These are phyloP conservation scores for Agrilus mali DNA, from an alignment of 2,888 invertebrate genomes.

Conservation along the genomic window DNA sequence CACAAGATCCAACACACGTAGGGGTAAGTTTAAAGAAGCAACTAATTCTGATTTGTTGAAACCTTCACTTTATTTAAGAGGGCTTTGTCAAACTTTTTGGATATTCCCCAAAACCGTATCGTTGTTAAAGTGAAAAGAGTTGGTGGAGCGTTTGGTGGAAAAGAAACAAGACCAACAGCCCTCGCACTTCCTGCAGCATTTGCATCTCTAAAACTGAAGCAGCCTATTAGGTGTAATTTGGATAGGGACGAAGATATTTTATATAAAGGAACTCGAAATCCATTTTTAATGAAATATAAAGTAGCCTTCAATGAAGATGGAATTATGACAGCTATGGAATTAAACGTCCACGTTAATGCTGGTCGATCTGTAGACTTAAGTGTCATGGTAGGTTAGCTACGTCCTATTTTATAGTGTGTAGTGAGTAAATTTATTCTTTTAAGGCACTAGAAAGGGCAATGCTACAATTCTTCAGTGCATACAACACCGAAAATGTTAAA, in stretches of 20 bases:
- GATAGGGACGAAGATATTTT: constrained; percentile 93
- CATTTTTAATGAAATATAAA: constrained; percentile 76
- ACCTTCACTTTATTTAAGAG: constrained; percentile 39
- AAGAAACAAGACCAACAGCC: constrained; percentile 63
- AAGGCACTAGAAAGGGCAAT: constrained; percentile 74
- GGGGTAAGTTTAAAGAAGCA: constrained; percentile 35
- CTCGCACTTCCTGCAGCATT: constrained; percentile 63
- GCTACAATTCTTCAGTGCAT: constrained; percentile 74
- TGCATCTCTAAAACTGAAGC: constrained; percentile 64
- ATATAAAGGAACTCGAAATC: constrained; percentile 79
- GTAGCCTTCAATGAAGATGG: constrained; percentile 66
- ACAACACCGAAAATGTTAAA: constrained; percentile 61
- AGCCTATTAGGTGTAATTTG: constrained; percentile 75
- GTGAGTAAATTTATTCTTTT: constrained; percentile 12
- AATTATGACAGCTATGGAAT: constrained; percentile 57
- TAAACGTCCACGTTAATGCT: constrained; percentile 67
- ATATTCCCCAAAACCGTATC: constrained; percentile 61
- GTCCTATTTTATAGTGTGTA: not conserved
- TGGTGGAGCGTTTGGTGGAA: constrained; percentile 94
- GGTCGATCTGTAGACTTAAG: constrained; percentile 79
- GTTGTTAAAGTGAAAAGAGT: constrained; percentile 71
- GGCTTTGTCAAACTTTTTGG: constrained; percentile 54
- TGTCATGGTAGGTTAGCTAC: constrained; percentile 44
- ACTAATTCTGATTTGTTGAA: too few species aligned
- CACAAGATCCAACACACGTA: constrained; percentile 72